Conservation (phyloP, 2,797 vertebrate species). For the Tinamus major region DNA sequence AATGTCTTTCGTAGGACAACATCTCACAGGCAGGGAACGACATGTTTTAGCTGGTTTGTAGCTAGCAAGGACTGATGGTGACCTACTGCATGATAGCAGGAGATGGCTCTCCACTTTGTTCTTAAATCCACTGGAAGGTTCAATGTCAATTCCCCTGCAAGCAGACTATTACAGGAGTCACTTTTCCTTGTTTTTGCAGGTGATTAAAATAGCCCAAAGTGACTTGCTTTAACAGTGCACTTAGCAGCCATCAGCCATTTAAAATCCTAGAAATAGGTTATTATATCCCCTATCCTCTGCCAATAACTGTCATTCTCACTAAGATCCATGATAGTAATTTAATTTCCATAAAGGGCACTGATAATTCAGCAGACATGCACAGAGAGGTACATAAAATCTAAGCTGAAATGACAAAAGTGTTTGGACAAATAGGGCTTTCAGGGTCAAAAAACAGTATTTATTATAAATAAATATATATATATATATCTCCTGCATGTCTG, state of each 20-base stretch:
- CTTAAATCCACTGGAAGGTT: not conserved
- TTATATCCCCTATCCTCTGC: not conserved
- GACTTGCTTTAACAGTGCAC: not conserved
- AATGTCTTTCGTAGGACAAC: not conserved
- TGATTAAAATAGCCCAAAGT: constrained; percentile 21
- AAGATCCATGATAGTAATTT: not conserved
- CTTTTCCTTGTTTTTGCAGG: constrained; percentile 2
- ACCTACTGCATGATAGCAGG: not conserved
- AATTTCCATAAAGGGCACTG: not conserved
- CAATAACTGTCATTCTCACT: not conserved
- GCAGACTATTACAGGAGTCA: not conserved
- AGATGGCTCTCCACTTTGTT: not conserved
- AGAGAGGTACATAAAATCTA: not conserved
- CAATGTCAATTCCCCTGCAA: not conserved
- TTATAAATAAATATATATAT: not conserved
- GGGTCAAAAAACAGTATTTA: not conserved
- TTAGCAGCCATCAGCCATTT: constrained; percentile 23
- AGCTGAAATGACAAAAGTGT: not conserved
- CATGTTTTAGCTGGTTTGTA: not conserved
- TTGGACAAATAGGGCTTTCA: not conserved
- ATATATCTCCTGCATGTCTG: not conserved
- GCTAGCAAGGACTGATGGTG: not conserved
- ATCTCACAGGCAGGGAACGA: not conserved
- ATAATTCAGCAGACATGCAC: not conserved
- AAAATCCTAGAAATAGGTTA: constrained; percentile 12